Base-by-base conservation (phyloP, 2,113 vertebrate species). In the Micromys minutus region DNA sequence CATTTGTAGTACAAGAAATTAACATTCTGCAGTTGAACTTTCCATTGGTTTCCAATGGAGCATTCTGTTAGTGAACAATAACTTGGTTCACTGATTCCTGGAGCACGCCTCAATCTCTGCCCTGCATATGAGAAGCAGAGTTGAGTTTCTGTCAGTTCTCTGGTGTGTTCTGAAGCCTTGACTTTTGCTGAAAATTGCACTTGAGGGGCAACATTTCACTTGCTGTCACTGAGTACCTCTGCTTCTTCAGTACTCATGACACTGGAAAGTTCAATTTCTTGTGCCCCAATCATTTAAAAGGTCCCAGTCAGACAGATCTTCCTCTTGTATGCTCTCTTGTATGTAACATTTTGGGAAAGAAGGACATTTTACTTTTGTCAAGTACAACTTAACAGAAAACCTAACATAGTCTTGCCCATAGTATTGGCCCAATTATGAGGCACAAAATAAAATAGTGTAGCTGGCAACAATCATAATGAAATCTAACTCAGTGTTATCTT, bases 201-300 rank as follows among this genome's bases (percentile, higher is more conserved):
- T 52, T 0, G 1, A n/a, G 63, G 42, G 71, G 76, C 50, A 36
- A 17, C 3, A 52, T 63, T 57, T 50, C 47, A 4, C 17, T 31
- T 59, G 5, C 61, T 11, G 0, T 47, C 57, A 29, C 57, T 4
- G 0, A 17, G 3, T 31, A 59, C 84, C 94, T 92, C 85, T 95
- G 72, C 52, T 88, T 96, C 65, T 88, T 31, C 1, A 9, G 3
- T 57, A 7, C 89, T 59, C 74, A 7, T 26, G 52, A 92, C 36
- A 7, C 39, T 31, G 89, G 81, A 89, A 96, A 95, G 86, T 86
- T 94, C 77, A 2, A 34, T 39, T 26, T 26, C 86, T 21, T 88
- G 26, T 45, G 52, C 63, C 31, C 50, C 13, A 5, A 12, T 61
- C 76, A 22, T 74, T n/a, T 63, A 45, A 93, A 74, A 45, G 36